Evolutionary conservation across 2,888 invertebrate species (phyloP).

Genomic region (Synanthedon vespiformis): DNA sequence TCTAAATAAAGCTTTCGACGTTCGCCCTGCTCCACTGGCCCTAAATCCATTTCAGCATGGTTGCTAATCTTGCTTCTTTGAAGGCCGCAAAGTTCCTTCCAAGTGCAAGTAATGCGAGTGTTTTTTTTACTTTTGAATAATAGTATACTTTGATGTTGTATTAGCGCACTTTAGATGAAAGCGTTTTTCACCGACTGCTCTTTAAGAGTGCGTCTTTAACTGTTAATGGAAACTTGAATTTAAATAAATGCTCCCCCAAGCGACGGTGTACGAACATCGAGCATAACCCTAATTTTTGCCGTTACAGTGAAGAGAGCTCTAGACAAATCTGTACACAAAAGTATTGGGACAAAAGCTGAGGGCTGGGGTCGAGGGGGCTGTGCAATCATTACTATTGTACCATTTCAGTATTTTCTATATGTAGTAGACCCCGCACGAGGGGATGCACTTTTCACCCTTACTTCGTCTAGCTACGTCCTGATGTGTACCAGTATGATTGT

Average conservation of each 20-base stretch:
- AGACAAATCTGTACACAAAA: too few relatives aligned
- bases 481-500: background rate
- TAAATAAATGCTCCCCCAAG: slow-evolving; percentile 25
- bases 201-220: too few relatives aligned
- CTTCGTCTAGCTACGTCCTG: background rate
- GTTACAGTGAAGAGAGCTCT: background rate
- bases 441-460: background rate
- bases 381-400: slow-evolving; percentile 1
- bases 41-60: too few relatives aligned
- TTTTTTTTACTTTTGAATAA: too few relatives aligned
- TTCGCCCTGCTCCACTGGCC: too few relatives aligned
- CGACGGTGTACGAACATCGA: slow-evolving; percentile 12
- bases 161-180: too few relatives aligned
- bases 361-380: slow-evolving; percentile 1
- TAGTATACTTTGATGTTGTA: too few relatives aligned
- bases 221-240: slow-evolving; percentile 5
- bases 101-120: too few relatives aligned
- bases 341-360: background rate
- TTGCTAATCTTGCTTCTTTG: too few relatives aligned
- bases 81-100: too few relatives aligned
- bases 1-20: background rate
- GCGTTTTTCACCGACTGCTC: too few relatives aligned
- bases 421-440: slow-evolving; percentile 7
- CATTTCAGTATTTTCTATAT: slow-evolving; percentile 17
- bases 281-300: background rate